Evolutionary conservation across 1,140 invertebrate species (phyloP), one percentile per base, ranked within the genome.

Genomic region (Trichogramma pretiosum): DNA sequence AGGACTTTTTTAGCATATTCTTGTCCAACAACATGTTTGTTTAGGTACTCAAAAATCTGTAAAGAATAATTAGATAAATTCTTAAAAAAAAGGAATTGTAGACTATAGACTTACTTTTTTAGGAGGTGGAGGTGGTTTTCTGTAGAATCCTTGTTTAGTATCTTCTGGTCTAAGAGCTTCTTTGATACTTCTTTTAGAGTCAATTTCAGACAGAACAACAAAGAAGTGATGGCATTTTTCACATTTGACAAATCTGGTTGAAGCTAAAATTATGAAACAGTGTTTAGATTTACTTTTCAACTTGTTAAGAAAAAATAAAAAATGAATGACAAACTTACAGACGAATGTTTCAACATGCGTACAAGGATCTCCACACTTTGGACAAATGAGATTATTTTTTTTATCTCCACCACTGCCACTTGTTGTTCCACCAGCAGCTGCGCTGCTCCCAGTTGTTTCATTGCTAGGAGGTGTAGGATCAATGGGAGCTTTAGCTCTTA

Each of bases 191-290:
- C 83, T 87, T 70, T 92, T 89, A 22, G 83, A 83, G 68, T 96
- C 92, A 34, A 87, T 81, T 61, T 96, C 91, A 50, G 89, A 93
- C 33, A 96, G 74, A 11, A 97, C 90, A n/a, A 96, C 90, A 67
- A 96, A 97, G 74, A 97, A 96, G 70, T 96, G 92, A 69, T 94
- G 89, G 65, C 94, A 98, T 68, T 96, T 97, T 62, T 95, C 92
- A 73, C 94, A 98, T 72, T 95, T 97, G 5, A 97, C 93, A 73
- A 97, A 98, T 56, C 92, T 79, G 14, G 90, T 91, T 33, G 89
- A 91, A 54, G 81, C 80, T 84, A 38, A n/a, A n/a, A 21, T 54
- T 53, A 38, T 34, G 18, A 55, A 48, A 47, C 39, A 39, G n/a
- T n/a, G n/a, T n/a, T n/a, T n/a, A n/a, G n/a, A n/a, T 24, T 9